Base-by-base conservation (phyloP, 2,797 vertebrate species). In the Limosa lapponica region DNA sequence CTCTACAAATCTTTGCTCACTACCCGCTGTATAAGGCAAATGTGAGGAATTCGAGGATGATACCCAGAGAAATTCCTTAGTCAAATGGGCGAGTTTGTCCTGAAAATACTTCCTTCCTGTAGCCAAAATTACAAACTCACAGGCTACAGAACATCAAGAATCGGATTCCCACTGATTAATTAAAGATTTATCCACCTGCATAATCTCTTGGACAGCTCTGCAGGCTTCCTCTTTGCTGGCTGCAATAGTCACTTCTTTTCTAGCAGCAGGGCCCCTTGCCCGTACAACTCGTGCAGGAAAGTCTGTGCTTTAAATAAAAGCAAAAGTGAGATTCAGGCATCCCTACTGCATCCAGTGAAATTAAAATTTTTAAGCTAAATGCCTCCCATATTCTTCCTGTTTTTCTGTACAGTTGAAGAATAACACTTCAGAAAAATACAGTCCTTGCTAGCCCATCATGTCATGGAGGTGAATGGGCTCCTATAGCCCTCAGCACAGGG, bases 221-320 rank as follows among this genome's bases (percentile, higher is more conserved):
- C 99, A 99, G 49, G 99, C 99, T 95, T 99, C 98, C 7, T 99
- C 98, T 96, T 98, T 98, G 96, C 98, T 98, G 54, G 71, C 72
- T 3, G 99, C 98, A 84, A 99, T 98, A 11, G 98, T 98, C 39
- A 99, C 98, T 23, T 98, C 98, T 96, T 98, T 99, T 72, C 98
- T 98, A 39, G 98, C 98, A 6, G 98, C 98, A 44, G 98, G 97
- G 2, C 98, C 98, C 15, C 97, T 98, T 4, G 99, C 98, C 93
- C 99, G 99, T 96, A 99, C 98, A 86, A 99, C 99, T 69, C 98
- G 96, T 2, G 99, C 99, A 3, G 99, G 99, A 89, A 99, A 99
- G 32, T 98, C 98, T 32, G 98, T 98, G 84, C 99, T 99, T 79
- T 22, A 92, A 95, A 82, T 37, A 62, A 87, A 51, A 87, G 75